Base-by-base conservation (phyloP, 2,888 invertebrate species). In the Cremastinae sp. region DNA sequence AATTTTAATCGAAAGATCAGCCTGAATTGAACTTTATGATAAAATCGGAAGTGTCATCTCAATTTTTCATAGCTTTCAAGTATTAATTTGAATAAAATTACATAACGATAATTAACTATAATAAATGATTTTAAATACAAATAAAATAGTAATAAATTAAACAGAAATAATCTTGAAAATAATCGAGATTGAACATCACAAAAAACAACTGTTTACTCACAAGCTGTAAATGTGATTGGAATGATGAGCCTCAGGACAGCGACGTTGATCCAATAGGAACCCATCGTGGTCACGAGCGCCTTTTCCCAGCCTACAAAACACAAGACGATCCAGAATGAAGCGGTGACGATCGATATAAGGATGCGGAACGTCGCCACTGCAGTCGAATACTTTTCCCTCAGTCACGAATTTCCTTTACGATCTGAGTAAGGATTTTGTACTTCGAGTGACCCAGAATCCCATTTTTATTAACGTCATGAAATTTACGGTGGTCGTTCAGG, bases 161-260 rank as follows among this genome's bases (percentile, higher is more conserved):
- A n/a, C n/a, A n/a, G n/a, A n/a, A n/a, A n/a, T n/a, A n/a, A n/a
- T n/a, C n/a, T n/a, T n/a, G n/a, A n/a, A n/a, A n/a, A n/a, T n/a
- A n/a, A n/a, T n/a, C n/a, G n/a, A n/a, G n/a, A n/a, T n/a, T n/a
- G n/a, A n/a, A 10, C n/a, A n/a, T 56, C 2, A 14, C 4, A 56
- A 56, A 39, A 10, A 58, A 9, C 3, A 39, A 18, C 39, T 39
- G 7, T 10, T 39, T 58, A 22, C 92, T 92, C 87, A 92, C 92
- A 91, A 86, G 90, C 90, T 80, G 90, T 85, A 55, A 92, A 90
- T 75, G 91, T 87, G 72, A 90, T 83, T 69, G 92, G 92, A 80
- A 92, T 89, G 66, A 91, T 85, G 79, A 92, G 86, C 86, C 92
- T 89, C 83, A 92, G 86, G 47, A 92, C 87, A 81, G 90, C 86